Evolutionary conservation across 2,113 vertebrate species (phyloP), one percentile per base, ranked within the genome.

Genomic region (Natator depressus): DNA sequence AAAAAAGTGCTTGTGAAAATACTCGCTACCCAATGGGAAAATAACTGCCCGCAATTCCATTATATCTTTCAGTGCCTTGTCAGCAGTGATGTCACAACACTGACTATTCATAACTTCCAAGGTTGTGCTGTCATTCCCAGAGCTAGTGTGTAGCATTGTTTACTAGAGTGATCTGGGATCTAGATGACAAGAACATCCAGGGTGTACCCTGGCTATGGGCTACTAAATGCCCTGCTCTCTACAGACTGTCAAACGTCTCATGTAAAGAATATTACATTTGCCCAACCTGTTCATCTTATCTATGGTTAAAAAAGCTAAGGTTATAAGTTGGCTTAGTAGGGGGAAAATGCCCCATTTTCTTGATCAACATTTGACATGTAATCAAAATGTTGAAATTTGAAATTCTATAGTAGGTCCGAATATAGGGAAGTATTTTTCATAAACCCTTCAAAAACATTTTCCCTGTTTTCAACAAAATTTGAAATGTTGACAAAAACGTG

Each of bases 401-500:
- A 80, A 94, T 55, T 13, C 31, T 38, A 0, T 13, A 51, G 22
- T 84, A 35, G 90, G 49, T 38, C 10, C 81, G 17, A 89, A 91
- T 95, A 88, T 91, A 5, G 2, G 42, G 35, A 27, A 87, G 80
- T 88, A 92, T 35, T 50, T 47, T 89, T 80, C 50, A 38, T 50
- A 69, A n/a, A 88, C 35, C 42, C 24, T 75, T 72, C 65, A 94
- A 4, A 50, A 87, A 19, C 8, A 7, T 80, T 72, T 95, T 0
- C 4, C 89, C 25, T 50, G 83, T 17, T 80, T 90, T 69, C 35
- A 69, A 35, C 59, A 31, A 35, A 16, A 69, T 69, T 49, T 89
- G 81, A 96, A 91, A 92, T 89, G 29, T 79, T 92, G 89, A 88
- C 86, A 91, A 95, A 89, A 79, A 84, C 83, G 53, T 89, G 65